phyloP scores from a whole-genome alignment of 2,888 invertebrate genomes.

The Macropis europaea region DNA sequence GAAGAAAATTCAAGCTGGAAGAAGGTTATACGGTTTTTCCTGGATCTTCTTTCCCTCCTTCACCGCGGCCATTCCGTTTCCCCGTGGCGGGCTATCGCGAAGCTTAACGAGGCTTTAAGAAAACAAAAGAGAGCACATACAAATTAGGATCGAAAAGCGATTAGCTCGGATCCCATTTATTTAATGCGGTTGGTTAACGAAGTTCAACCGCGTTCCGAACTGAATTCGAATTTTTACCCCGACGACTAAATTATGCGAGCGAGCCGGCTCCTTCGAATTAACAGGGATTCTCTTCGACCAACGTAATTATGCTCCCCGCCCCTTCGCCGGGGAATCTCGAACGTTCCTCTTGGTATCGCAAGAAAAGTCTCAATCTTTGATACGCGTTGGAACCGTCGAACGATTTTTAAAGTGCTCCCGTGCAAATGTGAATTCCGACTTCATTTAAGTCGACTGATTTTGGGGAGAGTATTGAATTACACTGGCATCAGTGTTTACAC shows the following conservation, averaged over 20 bases:
- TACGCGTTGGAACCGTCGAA: too few species aligned
- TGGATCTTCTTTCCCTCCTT: too few species aligned
- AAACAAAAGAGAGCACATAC: conserved; percentile 1
- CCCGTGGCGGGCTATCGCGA: too few species aligned
- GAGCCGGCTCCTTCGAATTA: conserved; percentile 12
- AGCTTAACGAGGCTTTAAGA: conserved; percentile 16
- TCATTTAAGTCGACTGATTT: too few species aligned
- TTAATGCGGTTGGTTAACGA: conserved; percentile 27
- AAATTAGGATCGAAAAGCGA: conserved; percentile 34
- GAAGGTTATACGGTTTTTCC: too few species aligned
- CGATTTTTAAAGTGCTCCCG: too few species aligned
- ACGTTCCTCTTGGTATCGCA: conserved; percentile 5
- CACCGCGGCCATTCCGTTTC: too few species aligned
- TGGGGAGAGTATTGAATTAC: too few species aligned
- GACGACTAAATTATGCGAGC: conserved; percentile 7
- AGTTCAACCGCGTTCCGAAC: not conserved
- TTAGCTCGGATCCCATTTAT: conserved; percentile 25
- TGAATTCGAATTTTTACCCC: not conserved
- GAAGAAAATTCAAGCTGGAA: too few species aligned
- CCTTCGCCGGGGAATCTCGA: not conserved
- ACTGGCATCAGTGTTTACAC: too few species aligned
- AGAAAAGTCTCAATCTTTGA: too few species aligned
- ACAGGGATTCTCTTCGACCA: conserved; percentile 32
- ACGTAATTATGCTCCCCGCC: conserved; percentile 29
- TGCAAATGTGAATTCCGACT: too few species aligned